Percentiles rank a stretch among this genome's conserved stretches.
Evolutionary conservation across 2,888 invertebrate species (phyloP).

Genomic region (Myopa testacea): DNA sequence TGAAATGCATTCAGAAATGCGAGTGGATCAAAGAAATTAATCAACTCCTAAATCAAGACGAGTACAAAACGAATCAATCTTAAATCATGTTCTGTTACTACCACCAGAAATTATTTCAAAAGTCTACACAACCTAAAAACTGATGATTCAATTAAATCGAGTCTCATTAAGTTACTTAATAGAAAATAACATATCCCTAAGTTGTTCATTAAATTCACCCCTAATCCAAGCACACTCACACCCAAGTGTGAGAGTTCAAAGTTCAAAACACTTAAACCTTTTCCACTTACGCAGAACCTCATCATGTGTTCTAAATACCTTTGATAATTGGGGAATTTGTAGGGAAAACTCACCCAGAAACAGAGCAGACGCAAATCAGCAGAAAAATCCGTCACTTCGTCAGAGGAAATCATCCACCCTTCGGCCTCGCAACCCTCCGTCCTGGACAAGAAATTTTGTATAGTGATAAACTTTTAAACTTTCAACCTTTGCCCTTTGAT

Average conservation of each 20-base stretch:
- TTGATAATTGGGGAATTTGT: conserved; percentile 32
- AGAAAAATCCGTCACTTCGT: not conserved
- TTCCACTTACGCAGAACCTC: not conserved
- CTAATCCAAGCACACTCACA: not conserved
- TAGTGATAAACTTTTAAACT: conserved; percentile 5
- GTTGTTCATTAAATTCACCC: not conserved
- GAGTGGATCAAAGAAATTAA: too few species aligned
- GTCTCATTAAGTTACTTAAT: not conserved
- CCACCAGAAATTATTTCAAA: too few species aligned
- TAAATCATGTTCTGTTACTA: too few species aligned
- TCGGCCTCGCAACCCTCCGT: not conserved
- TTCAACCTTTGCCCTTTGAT: not conserved
- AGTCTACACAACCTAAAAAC: too few species aligned
- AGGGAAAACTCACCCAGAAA: not conserved
- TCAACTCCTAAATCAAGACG: too few species aligned
- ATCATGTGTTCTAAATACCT: conserved; percentile 12
- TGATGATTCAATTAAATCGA: too few species aligned
- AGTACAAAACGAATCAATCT: too few species aligned
- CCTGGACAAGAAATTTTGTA: not conserved
- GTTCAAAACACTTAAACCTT: conserved; percentile 42
- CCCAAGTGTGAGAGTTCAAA: conserved; percentile 40
- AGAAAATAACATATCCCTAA: not conserved
- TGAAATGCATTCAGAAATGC: too few species aligned
- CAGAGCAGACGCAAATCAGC: not conserved
- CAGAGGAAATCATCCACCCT: not conserved